Conservation (phyloP, 1,140 invertebrate genomes). For the Eumaeus atala region DNA sequence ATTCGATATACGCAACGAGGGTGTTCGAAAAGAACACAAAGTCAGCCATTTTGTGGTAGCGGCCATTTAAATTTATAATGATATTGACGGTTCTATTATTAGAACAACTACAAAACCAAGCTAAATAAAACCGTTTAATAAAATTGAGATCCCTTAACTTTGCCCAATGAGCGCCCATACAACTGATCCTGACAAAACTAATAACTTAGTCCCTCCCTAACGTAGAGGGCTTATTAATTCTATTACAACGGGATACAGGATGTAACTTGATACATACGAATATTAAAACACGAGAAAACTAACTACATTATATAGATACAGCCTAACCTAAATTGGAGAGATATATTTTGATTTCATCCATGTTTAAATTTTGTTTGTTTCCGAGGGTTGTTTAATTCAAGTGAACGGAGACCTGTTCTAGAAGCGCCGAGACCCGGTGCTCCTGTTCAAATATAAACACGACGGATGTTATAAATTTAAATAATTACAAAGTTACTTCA, state of each 20-base stretch:
- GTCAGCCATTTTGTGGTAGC: too few species aligned
- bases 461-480: neutral
- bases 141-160: too few species aligned
- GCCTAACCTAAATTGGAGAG: neutral
- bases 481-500: neutral
- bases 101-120: too few species aligned
- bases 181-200: too few species aligned
- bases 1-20: too few species aligned
- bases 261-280: neutral
- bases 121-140: too few species aligned
- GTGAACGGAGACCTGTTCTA: neutral
- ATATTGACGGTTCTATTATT: too few species aligned
- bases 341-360: neutral
- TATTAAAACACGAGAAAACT: conserved; percentile 1
- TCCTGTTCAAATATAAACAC: conserved; percentile 2
- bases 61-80: too few species aligned
- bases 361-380: conserved; percentile 6
- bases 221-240: too few species aligned
- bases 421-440: neutral
- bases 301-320: neutral
- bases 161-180: too few species aligned
- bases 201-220: too few species aligned
- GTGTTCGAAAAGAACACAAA: too few species aligned
- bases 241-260: neutral
- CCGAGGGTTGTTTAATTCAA: neutral